Evolutionary conservation across 2,797 vertebrate genomes (phyloP).

Genomic region (Thripadectes ignobilis): DNA sequence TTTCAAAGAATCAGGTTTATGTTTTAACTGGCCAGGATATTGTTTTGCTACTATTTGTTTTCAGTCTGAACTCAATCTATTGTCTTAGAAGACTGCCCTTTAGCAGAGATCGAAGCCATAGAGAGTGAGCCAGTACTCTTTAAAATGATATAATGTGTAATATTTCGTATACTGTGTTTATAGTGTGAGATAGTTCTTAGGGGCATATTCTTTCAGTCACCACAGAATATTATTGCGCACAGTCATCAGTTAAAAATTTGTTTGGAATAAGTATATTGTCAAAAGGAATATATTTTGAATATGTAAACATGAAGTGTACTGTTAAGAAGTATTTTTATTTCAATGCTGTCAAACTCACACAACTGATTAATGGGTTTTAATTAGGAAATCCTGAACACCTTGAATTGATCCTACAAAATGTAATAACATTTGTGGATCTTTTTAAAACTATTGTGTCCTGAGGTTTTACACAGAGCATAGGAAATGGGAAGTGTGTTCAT

Average conservation of each 20-base stretch:
- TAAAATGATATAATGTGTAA: background rate
- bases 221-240: accelerated
- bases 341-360: background rate
- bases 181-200: background rate
- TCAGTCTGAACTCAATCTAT: background rate
- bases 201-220: background rate
- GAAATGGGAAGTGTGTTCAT: background rate
- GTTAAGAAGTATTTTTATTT: background rate
- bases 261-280: background rate
- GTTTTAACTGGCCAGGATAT: background rate
- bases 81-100: background rate
- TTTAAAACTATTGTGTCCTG: accelerated
- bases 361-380: background rate
- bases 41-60: background rate
- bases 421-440: background rate
- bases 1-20: background rate
- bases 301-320: background rate
- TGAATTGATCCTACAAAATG: background rate
- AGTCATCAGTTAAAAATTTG: background rate
- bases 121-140: background rate
- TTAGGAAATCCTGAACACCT: background rate
- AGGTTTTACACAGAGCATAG: background rate
- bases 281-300: background rate
- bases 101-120: background rate
- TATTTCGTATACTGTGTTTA: background rate